Evolutionary conservation across 2,797 vertebrate species (phyloP).

Genomic region (Phylloscopus collybita): DNA sequence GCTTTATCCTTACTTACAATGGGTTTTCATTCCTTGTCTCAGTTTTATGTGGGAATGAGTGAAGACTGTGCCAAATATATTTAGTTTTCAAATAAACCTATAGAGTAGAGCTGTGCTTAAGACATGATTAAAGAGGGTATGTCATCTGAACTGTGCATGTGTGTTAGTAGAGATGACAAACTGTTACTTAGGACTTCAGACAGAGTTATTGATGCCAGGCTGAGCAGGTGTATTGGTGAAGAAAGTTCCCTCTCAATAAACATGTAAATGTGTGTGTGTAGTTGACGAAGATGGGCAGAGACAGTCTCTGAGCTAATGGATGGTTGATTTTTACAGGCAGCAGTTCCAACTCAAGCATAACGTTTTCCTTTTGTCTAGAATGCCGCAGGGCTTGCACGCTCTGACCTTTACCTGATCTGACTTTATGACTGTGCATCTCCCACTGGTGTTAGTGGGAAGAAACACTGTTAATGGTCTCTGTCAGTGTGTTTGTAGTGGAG

Average conservation of each 20-base stretch:
- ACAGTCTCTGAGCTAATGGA: neutral
- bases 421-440: neutral
- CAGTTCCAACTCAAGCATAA: neutral
- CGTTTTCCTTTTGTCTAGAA: neutral
- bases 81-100: neutral
- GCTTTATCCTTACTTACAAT: neutral
- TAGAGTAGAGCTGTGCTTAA: neutral
- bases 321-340: neutral
- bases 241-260: neutral
- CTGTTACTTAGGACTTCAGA: neutral
- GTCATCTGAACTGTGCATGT: neutral
- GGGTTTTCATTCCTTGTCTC: neutral
- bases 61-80: neutral
- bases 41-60: neutral
- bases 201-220: neutral
- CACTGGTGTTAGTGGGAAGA: neutral
- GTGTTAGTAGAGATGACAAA: neutral
- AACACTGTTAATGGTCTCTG: neutral
- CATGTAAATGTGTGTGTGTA: neutral
- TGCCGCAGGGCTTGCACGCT: neutral
- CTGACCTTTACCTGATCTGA: constrained; percentile 17
- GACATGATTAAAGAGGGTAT: neutral
- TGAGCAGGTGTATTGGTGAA: constrained; percentile 3
- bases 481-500: neutral
- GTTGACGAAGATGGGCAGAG: neutral